These are phyloP conservation scores for Ophiodon elongatus DNA, from an alignment of 2,113 vertebrate genomes.

Conservation along the genomic window DNA sequence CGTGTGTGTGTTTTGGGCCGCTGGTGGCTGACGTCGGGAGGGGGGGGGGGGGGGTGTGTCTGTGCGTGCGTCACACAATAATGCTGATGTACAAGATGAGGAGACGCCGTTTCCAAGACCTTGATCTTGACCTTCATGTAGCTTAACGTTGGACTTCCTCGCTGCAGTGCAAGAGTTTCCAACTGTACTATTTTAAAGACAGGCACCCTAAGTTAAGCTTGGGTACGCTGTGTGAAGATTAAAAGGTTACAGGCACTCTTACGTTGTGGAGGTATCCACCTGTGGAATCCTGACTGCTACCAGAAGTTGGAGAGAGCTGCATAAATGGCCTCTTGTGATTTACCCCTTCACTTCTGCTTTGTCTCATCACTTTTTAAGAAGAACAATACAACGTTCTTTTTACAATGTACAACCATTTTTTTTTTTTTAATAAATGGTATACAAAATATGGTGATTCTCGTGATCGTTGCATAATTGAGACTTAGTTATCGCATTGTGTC, in stretches of 20 bases:
- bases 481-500: not conserved
- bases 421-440: too few relatives aligned
- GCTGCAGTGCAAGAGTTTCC: constrained; percentile 15
- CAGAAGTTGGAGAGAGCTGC: not conserved
- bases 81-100: not conserved
- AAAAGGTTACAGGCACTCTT: constrained; percentile 45
- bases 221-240: constrained; percentile 52
- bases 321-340: constrained; percentile 40
- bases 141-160: constrained; percentile 26
- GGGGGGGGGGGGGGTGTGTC: too few relatives aligned
- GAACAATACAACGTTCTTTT: not conserved
- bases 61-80: not conserved
- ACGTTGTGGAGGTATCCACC: constrained; percentile 29
- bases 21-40: not conserved
- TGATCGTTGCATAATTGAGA: not conserved
- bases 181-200: constrained; percentile 58
- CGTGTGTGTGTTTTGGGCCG: not conserved
- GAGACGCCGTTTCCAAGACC: not conserved
- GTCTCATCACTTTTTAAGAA: constrained; percentile 23
- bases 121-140: constrained; percentile 33
- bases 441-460: not conserved
- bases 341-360: constrained; percentile 17
- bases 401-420: not conserved
- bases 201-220: constrained; percentile 52
- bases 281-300: not conserved